These are phyloP conservation scores for Muntiacus reevesi DNA, from an alignment of 2,113 vertebrate genomes.

Conservation along the genomic window DNA sequence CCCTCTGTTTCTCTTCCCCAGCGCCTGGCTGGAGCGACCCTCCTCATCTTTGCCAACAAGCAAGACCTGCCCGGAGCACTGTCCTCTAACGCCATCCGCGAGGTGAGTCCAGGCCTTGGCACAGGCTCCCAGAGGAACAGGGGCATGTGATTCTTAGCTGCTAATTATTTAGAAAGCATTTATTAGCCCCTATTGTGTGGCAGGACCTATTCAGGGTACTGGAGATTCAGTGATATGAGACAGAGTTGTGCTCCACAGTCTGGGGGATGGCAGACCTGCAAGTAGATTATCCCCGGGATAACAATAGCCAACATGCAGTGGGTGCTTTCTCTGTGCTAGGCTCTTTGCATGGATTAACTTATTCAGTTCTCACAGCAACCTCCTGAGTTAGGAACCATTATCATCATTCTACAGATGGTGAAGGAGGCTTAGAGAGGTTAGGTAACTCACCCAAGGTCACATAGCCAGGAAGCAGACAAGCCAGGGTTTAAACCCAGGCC, in stretches of 20 bases:
- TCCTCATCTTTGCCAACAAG: conserved; percentile 94
- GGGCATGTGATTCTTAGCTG: not conserved
- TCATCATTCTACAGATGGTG: not conserved
- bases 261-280: not conserved
- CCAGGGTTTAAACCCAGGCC: not conserved
- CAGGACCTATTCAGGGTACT: not conserved
- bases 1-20: conserved; percentile 51
- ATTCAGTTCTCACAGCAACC: not conserved
- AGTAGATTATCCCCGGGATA: not conserved
- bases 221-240: not conserved
- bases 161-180: not conserved
- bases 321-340: not conserved
- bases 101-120: conserved; percentile 77
- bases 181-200: not conserved
- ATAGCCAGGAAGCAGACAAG: not conserved
- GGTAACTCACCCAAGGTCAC: not conserved
- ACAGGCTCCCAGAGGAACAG: not conserved
- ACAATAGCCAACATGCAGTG: rapidly evolving
- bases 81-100: conserved; percentile 86
- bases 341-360: not conserved
- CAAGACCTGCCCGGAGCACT: conserved; percentile 91
- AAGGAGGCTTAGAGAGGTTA: not conserved
- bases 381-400: not conserved
- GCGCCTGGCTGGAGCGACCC: conserved; percentile 90
- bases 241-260: too few relatives aligned